Evolutionary conservation across 2,888 invertebrate genomes (phyloP), one percentile per base, ranked within the genome.

Genomic region (Caenorhabditis sp.): DNA sequence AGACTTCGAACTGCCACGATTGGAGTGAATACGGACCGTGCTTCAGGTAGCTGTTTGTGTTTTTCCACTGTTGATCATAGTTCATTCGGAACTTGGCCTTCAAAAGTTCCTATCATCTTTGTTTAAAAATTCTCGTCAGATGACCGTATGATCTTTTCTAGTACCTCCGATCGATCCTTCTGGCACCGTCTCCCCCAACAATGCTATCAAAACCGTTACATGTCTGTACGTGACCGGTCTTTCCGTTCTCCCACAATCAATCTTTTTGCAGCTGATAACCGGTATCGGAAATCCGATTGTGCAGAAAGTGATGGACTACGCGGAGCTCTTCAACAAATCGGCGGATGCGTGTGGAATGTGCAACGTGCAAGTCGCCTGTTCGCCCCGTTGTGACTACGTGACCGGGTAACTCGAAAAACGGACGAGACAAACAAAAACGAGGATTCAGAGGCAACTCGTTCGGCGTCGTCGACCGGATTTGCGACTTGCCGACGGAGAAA

Each of bases 331-430:
- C 75, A 87, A 87, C 80, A 87, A 86, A 61, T 86, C 86, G 1
- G 84, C 78, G 2, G 70, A 75, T 11, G 80, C 86, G 13, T 87
- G 87, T 53, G 87, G 87, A 59, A 86, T 86, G 86, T 87, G 87
- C 80, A 86, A 86, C 73, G 83, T 87, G 13, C 86, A 86, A 55
- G 82, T 86, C 3, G 66, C 81, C 13, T 83, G 83, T 35, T 76
- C 80, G 11, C 79, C 81, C 1, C 37, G 80, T 24, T 83, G 84
- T 43, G 80, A 82, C 24, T 83, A 81, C 56, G 80, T 78, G 13
- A 46, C 79, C 1, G 83, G 83, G 83, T 83, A 35, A n/a, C n/a
- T n/a, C 27, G 68, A 39, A 52, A 27, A 4, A n/a, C 11, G 52
- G 39, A n/a, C 4, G 11, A 35, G 11, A 24, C 32, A 61, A 61